Evolutionary conservation across 2,888 invertebrate genomes (phyloP).

Genomic region (Cartodere bifasciata): DNA sequence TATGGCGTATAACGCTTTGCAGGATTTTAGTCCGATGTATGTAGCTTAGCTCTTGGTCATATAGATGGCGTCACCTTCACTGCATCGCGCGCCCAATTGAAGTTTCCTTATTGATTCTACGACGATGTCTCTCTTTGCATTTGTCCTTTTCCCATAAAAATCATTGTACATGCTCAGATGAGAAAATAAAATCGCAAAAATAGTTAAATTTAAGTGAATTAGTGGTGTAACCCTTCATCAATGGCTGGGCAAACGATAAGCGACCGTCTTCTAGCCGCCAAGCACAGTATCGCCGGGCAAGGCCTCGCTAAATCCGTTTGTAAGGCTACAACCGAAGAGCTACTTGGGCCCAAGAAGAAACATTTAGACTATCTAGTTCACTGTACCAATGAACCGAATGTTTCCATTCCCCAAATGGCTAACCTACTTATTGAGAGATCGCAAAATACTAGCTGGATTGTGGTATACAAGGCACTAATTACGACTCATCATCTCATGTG

Average conservation of each 20-base stretch:
- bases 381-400: slow-evolving; percentile 99
- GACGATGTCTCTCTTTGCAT: no score
- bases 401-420: slow-evolving; percentile 98
- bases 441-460: slow-evolving; percentile 97
- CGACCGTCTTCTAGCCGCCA: slow-evolving; percentile 95
- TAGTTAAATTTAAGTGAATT: slow-evolving; percentile 12
- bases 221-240: slow-evolving; percentile 3
- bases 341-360: slow-evolving; percentile 99
- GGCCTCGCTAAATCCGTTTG: slow-evolving; percentile 99
- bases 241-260: slow-evolving; percentile 98
- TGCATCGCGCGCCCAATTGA: no score
- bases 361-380: slow-evolving; percentile 99
- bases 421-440: slow-evolving; percentile 97
- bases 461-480: slow-evolving; percentile 95
- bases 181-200: no score
- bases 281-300: slow-evolving; percentile 98
- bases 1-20: no score
- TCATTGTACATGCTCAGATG: no score
- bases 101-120: no score
- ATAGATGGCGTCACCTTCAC: no score
- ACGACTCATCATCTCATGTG: slow-evolving; percentile 99
- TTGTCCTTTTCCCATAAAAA: no score
- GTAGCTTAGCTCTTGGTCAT: no score
- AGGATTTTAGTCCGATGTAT: no score
- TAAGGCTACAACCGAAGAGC: slow-evolving; percentile 99